Conservation (phyloP, 2,797 vertebrate genomes). For the Sebastes oblongus region DNA sequence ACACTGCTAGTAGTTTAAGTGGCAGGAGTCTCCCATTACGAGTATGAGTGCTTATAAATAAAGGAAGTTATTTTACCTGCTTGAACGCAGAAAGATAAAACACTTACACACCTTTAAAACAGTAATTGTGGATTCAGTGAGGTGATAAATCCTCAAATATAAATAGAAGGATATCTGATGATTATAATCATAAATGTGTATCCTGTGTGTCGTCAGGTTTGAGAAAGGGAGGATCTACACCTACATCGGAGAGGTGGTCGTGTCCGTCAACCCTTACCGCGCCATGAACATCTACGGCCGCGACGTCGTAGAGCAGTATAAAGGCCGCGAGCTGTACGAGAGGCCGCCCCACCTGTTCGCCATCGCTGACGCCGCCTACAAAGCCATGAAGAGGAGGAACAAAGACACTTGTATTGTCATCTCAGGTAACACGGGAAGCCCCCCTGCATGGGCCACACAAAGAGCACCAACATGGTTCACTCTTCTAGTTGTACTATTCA, state of each 20-base stretch:
- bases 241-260: constrained; percentile 97
- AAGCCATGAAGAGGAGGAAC: constrained; percentile 97
- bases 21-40: too few relatives aligned
- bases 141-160: not conserved
- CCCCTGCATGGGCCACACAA: not conserved
- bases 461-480: not conserved
- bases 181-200: not conserved
- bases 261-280: constrained; percentile 97
- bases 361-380: constrained; percentile 97
- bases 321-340: constrained; percentile 94
- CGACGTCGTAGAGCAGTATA: constrained; percentile 93
- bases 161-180: not conserved
- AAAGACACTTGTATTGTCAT: constrained; percentile 99
- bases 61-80: too few relatives aligned
- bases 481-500: not conserved
- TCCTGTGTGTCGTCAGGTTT: constrained; percentile 83
- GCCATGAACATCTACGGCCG: constrained; percentile 94
- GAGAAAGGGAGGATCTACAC: constrained; percentile 96
- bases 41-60: too few relatives aligned
- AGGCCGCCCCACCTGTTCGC: constrained; percentile 97
- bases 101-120: not conserved
- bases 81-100: not conserved
- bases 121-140: not conserved
- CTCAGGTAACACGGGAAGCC: constrained; percentile 85
- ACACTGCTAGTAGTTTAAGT: too few relatives aligned